A percentile compares a stretch with the other conserved stretches of the same genome.
phyloP scores from a whole-genome alignment of 2,113 vertebrate genomes.

The Campylorhamphus procurvoides region DNA sequence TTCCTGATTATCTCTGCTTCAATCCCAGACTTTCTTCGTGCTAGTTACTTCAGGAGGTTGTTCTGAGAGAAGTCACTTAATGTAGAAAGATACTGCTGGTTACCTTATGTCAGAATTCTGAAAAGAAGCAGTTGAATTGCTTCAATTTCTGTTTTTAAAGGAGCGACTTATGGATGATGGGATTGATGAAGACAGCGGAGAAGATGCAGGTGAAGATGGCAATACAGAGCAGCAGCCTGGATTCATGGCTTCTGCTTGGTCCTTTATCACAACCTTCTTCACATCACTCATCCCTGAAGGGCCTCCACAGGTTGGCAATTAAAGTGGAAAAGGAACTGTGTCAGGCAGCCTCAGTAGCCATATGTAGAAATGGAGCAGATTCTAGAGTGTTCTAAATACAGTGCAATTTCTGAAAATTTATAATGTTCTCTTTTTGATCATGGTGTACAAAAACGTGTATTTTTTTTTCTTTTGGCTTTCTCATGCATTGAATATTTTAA shows the following conservation, averaged over 20 bases:
- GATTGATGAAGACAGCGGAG: slow-evolving; percentile 85
- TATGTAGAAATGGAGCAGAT: slow-evolving; percentile 21
- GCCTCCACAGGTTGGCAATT: slow-evolving; percentile 91
- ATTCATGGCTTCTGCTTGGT: slow-evolving; percentile 93
- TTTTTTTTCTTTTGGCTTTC: slow-evolving; percentile 71
- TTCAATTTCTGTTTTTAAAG: slow-evolving; percentile 74
- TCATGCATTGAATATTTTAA: slow-evolving; percentile 77
- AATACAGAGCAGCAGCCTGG: slow-evolving; percentile 79
- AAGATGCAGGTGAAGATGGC: slow-evolving; percentile 81
- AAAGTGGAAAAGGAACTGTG: slow-evolving; percentile 65
- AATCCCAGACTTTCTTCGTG: neutral
- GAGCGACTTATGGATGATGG: slow-evolving; percentile 90
- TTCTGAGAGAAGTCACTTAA: neutral
- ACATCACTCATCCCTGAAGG: slow-evolving; percentile 96
- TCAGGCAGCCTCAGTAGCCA: slow-evolving; percentile 46
- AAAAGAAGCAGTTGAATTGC: neutral
- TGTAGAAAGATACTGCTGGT: neutral
- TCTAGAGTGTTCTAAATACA: slow-evolving; percentile 73
- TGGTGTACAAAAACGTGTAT: slow-evolving; percentile 71
- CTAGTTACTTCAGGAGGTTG: neutral
- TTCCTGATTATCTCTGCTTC: neutral
- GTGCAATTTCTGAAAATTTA: slow-evolving; percentile 77
- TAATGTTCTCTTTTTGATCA: slow-evolving; percentile 71
- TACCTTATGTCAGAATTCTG: neutral
- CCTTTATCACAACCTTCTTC: slow-evolving; percentile 95